Percentiles rank a stretch among this genome's conserved stretches.
Evolutionary conservation across 92 coral and sea anemone genomes (phyloP).

Genomic region (Montipora capitata): DNA sequence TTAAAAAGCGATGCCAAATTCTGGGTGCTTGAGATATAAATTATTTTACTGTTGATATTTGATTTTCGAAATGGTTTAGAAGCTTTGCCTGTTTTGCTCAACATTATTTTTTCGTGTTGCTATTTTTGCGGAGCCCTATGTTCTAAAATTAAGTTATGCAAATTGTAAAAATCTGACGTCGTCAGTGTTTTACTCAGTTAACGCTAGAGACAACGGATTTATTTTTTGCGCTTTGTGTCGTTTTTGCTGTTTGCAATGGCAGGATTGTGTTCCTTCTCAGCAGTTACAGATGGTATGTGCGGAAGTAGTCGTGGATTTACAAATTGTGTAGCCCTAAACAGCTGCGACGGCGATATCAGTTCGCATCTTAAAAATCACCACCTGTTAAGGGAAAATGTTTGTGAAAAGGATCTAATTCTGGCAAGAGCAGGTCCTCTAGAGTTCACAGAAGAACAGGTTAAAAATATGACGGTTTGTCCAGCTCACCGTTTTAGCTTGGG

Average conservation of each 20-base stretch:
- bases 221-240: not conserved
- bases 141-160: not conserved
- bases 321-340: conserved; percentile 14
- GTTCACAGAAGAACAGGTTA: conserved; percentile 23
- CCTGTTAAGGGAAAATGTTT: conserved; percentile 33
- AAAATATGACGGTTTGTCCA: conserved; percentile 38
- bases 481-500: conserved; percentile 28
- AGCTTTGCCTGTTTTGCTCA: no score
- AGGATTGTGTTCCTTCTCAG: conserved; percentile 34
- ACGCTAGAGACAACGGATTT: not conserved
- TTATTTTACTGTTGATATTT: no score
- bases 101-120: no score
- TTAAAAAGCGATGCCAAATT: no score
- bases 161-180: no score
- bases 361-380: conserved; percentile 50
- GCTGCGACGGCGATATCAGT: no score
- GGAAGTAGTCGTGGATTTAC: no score
- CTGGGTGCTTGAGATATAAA: no score
- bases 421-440: conserved; percentile 22
- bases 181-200: no score
- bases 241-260: conserved; percentile 2
- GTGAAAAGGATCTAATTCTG: conserved; percentile 1
- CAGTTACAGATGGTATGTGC: conserved; percentile 23
- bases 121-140: not conserved
- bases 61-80: no score